Base-by-base conservation (phyloP, 2,113 vertebrate genomes). In the Puffinus mauretanicus region DNA sequence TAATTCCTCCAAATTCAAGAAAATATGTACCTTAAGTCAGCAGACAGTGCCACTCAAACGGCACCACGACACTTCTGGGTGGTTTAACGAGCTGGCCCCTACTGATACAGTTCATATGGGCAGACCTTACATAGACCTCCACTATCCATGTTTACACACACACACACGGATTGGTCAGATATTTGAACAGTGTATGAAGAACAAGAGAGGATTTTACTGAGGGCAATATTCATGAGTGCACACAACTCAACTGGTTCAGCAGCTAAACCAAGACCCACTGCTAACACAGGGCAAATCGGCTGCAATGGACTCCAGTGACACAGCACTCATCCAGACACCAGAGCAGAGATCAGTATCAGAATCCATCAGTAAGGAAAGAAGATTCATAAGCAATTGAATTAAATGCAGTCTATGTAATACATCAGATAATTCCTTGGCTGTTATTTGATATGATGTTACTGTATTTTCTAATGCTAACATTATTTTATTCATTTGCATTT, bases 401-500 rank as follows among this genome's bases (percentile, higher is more conserved):
- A 46, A 81, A 66, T 55, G 71, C 54, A 60, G 10, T 27, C 61
- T 34, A 10, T 27, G 57, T 21, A 78, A 85, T 44, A 70, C 30
- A 58, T 51, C 55, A 86, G 61, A 85, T 60, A 89, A 97, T 67
- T 82, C 52, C 49, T 86, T 49, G 11, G 38, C 21, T 84, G 66
- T 34, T 86, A 46, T 57, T 73, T 80, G 42, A 52, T 75, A 65
- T 30, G 88, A 66, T 8, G 29, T 46, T 46, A 51, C 42, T 57
- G 29, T 70, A 65, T 95, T 92, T 96, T 78, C 52, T 78, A 47
- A 81, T 42, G 40, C 9, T 40, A 38, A 9, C 83, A 15, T 84
- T 73, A 61, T 79, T 90, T 91, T 44, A 58, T 83, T 86, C 30
- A 79, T 91, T 78, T 81, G 61, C 40, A 81, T 92, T 90, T 91